These are phyloP conservation scores for Pycnomerus fuliginosus DNA, from an alignment of 2,888 invertebrate species.

Conservation along the genomic window DNA sequence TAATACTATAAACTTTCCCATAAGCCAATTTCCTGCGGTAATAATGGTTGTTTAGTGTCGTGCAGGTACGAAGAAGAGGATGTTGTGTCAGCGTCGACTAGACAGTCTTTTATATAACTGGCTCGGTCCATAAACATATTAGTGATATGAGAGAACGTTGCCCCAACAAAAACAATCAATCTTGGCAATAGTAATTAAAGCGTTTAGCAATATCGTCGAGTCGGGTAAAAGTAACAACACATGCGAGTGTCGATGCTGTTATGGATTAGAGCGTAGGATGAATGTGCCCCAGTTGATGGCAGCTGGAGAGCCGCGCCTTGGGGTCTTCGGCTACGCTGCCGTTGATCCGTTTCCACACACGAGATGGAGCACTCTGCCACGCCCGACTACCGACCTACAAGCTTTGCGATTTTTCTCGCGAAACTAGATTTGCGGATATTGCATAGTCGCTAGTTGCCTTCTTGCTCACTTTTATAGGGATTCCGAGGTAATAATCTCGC, in stretches of 20 bases:
- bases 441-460: too few relatives aligned
- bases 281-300: conserved; percentile 34
- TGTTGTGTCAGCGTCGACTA: background rate
- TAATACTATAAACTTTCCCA: too few relatives aligned
- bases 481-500: too few relatives aligned
- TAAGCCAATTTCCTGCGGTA: too few relatives aligned
- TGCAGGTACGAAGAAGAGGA: too few relatives aligned
- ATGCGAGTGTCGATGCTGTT: conserved; percentile 28
- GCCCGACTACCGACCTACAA: conserved; percentile 49
- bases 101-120: background rate
- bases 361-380: conserved; percentile 35
- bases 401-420: conserved; percentile 44
- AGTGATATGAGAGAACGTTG: conserved; percentile 11
- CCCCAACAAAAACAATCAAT: conserved; percentile 18
- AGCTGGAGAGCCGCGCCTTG: conserved; percentile 30
- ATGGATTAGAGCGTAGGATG: conserved; percentile 30
- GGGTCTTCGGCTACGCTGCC: conserved; percentile 22
- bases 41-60: too few relatives aligned
- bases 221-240: conserved; percentile 17
- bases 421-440: conserved; percentile 45
- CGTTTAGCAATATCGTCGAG: conserved; percentile 15
- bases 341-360: conserved; percentile 21
- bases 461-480: too few relatives aligned
- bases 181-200: conserved; percentile 15
- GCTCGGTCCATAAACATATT: conserved; percentile 9